phyloP scores from a whole-genome alignment of 2,113 vertebrate genomes.

The Reinhardtius hippoglossoides region DNA sequence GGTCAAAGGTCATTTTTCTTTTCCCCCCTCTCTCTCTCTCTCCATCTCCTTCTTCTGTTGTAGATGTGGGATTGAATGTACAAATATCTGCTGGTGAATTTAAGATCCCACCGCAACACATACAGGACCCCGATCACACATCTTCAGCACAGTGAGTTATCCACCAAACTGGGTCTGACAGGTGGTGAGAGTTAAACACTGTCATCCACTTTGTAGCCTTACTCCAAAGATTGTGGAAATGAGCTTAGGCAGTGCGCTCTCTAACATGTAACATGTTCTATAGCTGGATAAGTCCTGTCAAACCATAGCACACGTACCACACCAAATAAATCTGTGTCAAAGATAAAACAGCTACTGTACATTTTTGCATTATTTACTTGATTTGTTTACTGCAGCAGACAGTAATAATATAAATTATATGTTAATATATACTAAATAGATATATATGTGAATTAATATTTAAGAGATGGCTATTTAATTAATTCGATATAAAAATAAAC shows the following conservation, averaged over 20 bases:
- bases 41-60: not conserved
- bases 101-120: conserved; percentile 53
- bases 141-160: conserved; percentile 82
- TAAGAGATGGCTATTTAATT: conserved; percentile 1
- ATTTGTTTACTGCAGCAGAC: conserved; percentile 8
- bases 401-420: not conserved
- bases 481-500: conserved; percentile 5
- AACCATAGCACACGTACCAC: conserved; percentile 17
- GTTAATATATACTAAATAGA: conserved; percentile 1
- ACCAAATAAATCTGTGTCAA: conserved; percentile 26
- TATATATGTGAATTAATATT: not conserved
- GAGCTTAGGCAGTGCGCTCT: conserved; percentile 41
- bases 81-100: conserved; percentile 74
- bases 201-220: conserved; percentile 84
- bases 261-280: conserved; percentile 46
- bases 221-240: conserved; percentile 81
- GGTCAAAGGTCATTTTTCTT: conserved; percentile 87
- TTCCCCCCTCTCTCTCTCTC: not conserved
- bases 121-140: conserved; percentile 39
- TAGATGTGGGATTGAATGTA: conserved; percentile 45
- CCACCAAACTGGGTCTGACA: conserved; percentile 87
- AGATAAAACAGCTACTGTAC: conserved; percentile 25
- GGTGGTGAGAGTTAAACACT: conserved; percentile 86
- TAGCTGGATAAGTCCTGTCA: conserved; percentile 58
- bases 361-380: conserved; percentile 9